Percentiles rank a stretch among this genome's conserved stretches.
phyloP scores from a whole-genome alignment of 2,797 vertebrate genomes.

The Loris lydekkerianus region DNA sequence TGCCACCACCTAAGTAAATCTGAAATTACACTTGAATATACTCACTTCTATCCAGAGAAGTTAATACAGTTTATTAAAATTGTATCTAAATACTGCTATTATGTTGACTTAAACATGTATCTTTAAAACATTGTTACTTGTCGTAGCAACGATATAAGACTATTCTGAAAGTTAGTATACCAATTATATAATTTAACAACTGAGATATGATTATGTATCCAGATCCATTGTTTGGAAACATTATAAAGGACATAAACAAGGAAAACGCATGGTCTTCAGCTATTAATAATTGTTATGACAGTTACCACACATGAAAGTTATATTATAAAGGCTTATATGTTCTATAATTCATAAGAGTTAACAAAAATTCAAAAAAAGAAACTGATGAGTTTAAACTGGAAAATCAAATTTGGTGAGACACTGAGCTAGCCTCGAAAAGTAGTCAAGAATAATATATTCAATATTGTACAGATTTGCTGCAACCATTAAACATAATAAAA shows the following conservation, averaged over 20 bases:
- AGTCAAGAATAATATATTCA: conserved; percentile 50
- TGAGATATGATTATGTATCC: background rate
- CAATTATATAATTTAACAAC: conserved; percentile 61
- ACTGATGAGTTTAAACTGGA: conserved; percentile 21
- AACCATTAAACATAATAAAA: conserved; percentile 29
- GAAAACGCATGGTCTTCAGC: conserved; percentile 10
- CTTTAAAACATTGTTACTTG: conserved; percentile 42
- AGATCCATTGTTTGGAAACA: conserved; percentile 16
- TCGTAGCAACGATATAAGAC: background rate
- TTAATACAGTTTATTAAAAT: background rate
- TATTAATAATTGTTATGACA: conserved; percentile 51
- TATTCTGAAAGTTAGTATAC: conserved; percentile 26
- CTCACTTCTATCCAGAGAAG: conserved; percentile 45
- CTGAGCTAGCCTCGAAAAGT: conserved; percentile 2
- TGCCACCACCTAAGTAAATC: conserved; percentile 20
- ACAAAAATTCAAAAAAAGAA: background rate
- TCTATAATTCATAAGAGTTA: conserved; percentile 10
- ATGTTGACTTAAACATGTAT: conserved; percentile 17
- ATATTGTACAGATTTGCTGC: conserved; percentile 20
- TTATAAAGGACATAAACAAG: conserved; percentile 36
- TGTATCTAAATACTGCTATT: conserved; percentile 44
- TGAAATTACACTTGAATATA: conserved; percentile 21
- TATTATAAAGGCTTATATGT: background rate
- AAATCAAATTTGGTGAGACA: background rate
- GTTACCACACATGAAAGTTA: background rate